Evolutionary conservation across 2,888 invertebrate genomes (phyloP).

Genomic region (Octonoba sinensis): DNA sequence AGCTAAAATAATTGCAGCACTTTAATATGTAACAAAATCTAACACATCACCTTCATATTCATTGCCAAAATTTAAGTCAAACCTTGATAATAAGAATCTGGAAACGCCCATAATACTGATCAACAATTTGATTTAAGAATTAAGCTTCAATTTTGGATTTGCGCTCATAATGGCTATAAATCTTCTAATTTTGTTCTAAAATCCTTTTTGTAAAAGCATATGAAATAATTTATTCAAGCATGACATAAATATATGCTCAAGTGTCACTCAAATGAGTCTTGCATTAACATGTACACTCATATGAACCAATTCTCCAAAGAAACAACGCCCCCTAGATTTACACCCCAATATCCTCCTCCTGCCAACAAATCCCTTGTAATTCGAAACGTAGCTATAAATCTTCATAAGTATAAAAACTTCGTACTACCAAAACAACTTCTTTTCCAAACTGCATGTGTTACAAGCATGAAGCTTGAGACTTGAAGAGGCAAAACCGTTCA

Average conservation of each 20-base stretch:
- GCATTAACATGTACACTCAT: neutral
- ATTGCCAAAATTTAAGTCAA: too few species aligned
- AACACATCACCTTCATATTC: too few species aligned
- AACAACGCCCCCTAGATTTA: too few species aligned
- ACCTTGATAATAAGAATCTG: too few species aligned
- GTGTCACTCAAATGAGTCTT: neutral
- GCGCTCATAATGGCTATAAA: neutral
- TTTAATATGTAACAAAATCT: too few species aligned
- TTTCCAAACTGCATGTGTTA: neutral
- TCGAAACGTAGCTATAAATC: neutral
- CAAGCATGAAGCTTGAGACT: constrained; percentile 9
- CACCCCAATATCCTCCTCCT: too few species aligned
- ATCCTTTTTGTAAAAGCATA: neutral
- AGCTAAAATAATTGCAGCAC: too few species aligned
- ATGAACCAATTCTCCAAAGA: too few species aligned
- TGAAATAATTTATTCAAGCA: neutral
- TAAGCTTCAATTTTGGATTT: constrained; percentile 7
- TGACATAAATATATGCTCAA: neutral
- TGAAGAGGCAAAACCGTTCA: neutral
- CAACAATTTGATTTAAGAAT: constrained; percentile 11
- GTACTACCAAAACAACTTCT: constrained; percentile 1
- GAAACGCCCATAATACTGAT: constrained; percentile 5
- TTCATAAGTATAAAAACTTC: constrained; percentile 9
- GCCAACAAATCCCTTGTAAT: neutral
- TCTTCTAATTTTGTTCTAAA: neutral